Percentiles rank a stretch among this genome's conserved stretches.
Evolutionary conservation across 2,113 vertebrate genomes (phyloP).

Genomic region (Xyrauchen texanus): DNA sequence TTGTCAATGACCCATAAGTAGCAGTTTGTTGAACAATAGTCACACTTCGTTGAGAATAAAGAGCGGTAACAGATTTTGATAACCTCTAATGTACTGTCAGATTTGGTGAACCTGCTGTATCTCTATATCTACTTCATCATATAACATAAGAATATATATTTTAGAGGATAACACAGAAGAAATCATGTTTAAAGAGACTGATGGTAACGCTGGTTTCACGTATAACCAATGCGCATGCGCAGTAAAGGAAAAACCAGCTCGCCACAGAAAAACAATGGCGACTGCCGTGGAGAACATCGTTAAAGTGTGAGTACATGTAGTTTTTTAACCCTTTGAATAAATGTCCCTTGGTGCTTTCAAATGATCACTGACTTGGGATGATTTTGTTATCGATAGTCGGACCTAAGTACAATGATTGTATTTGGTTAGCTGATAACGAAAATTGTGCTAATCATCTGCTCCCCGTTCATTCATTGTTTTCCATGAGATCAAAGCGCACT

Average conservation of each 20-base stretch:
- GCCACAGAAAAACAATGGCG: slow-evolving; percentile 82
- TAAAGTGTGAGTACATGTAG: slow-evolving; percentile 87
- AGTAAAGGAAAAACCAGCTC: slow-evolving; percentile 35
- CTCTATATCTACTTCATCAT: too few relatives aligned
- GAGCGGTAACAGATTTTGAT: too few relatives aligned
- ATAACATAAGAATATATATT: too few relatives aligned
- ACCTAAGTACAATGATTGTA: not conserved
- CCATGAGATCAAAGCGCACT: slow-evolving; percentile 4
- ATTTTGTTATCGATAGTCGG: not conserved
- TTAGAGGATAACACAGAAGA: too few relatives aligned
- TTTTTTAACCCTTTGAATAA: slow-evolving; percentile 37
- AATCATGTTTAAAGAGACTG: not conserved
- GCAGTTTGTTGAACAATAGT: too few relatives aligned
- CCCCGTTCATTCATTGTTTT: slow-evolving; percentile 55
- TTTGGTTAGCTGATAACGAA: not conserved
- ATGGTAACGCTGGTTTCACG: not conserved
- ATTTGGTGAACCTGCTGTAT: too few relatives aligned
- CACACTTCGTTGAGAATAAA: too few relatives aligned
- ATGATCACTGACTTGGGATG: not conserved
- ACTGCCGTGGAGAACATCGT: slow-evolving; percentile 93
- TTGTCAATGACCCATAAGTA: too few relatives aligned
- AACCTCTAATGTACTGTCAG: too few relatives aligned
- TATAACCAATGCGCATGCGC: slow-evolving; percentile 37
- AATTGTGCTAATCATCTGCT: not conserved
- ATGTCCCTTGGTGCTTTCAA: too few relatives aligned